Conservation (phyloP, 2,797 vertebrate genomes). For the Periophthalmus magnuspinnatus region DNA sequence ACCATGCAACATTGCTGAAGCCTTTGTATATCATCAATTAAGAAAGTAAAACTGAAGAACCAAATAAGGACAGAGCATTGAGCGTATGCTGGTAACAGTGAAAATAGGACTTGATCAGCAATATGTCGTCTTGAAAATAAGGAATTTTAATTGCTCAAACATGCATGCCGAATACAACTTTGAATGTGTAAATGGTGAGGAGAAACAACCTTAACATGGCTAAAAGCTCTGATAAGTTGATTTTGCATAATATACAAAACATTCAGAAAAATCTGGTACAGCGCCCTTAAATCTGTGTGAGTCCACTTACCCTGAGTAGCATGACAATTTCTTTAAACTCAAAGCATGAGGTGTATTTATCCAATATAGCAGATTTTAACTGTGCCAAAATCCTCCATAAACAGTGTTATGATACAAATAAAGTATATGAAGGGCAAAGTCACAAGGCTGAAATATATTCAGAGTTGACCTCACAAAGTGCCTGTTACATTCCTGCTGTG, state of each 20-base stretch:
- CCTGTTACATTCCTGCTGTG: background rate
- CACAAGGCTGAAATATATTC: background rate
- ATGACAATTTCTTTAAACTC: background rate
- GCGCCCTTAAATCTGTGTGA: too few relatives aligned
- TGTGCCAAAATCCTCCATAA: background rate
- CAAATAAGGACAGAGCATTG: too few relatives aligned
- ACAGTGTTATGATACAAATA: background rate
- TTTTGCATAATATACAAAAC: too few relatives aligned
- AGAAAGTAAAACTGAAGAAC: too few relatives aligned
- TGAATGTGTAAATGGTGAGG: background rate
- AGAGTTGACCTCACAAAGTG: background rate
- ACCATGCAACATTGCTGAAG: too few relatives aligned
- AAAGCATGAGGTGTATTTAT: background rate
- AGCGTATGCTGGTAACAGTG: too few relatives aligned
- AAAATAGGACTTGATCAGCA: too few relatives aligned
- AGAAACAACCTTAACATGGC: background rate
- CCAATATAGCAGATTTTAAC: background rate
- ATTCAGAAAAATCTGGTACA: too few relatives aligned
- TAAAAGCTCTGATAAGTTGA: background rate
- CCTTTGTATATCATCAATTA: too few relatives aligned
- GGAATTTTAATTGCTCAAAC: background rate
- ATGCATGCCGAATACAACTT: background rate
- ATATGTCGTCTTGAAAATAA: too few relatives aligned
- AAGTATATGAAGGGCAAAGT: background rate
- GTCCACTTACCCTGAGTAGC: background rate